phyloP scores from a whole-genome alignment of 2,888 invertebrate species.

The Zaprionus lineosus region DNA sequence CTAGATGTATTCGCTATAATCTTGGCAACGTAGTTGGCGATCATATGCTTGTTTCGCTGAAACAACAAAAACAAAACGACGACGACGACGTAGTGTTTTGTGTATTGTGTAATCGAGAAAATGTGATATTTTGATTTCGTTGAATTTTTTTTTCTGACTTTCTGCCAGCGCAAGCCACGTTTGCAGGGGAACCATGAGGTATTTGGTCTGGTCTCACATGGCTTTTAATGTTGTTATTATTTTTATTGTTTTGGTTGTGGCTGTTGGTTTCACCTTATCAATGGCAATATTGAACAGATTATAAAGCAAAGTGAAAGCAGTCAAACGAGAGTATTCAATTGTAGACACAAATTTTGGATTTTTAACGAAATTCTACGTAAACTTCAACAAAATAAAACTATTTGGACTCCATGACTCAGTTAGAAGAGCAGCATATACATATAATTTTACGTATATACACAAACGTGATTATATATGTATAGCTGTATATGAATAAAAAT shows the following conservation, averaged over 20 bases:
- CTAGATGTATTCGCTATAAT: constrained; percentile 47
- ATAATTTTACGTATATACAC: constrained; percentile 10
- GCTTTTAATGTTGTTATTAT: constrained; percentile 11
- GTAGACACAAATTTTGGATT: constrained; percentile 9
- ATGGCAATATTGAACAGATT: constrained; percentile 20
- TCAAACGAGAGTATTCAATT: constrained; percentile 42
- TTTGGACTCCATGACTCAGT: constrained; percentile 41
- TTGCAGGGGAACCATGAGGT: background rate
- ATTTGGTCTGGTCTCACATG: background rate
- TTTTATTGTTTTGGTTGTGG: constrained; percentile 2
- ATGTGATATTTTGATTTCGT: constrained; percentile 38
- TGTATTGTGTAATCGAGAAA: constrained; percentile 65
- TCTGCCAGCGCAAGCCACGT: background rate
- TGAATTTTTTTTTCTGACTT: background rate
- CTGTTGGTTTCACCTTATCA: constrained; percentile 34
- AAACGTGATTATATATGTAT: background rate
- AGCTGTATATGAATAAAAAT: background rate
- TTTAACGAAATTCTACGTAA: constrained; percentile 10
- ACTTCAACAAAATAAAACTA: constrained; percentile 14
- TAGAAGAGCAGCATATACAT: constrained; percentile 10
- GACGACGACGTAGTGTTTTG: constrained; percentile 11
- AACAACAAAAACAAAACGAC: background rate
- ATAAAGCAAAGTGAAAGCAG: constrained; percentile 37
- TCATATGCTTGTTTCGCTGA: constrained; percentile 51
- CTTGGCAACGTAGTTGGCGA: constrained; percentile 71